These are phyloP conservation scores for Lordiphosa clarofinis DNA, from an alignment of 1,140 invertebrate genomes.

Conservation along the genomic window DNA sequence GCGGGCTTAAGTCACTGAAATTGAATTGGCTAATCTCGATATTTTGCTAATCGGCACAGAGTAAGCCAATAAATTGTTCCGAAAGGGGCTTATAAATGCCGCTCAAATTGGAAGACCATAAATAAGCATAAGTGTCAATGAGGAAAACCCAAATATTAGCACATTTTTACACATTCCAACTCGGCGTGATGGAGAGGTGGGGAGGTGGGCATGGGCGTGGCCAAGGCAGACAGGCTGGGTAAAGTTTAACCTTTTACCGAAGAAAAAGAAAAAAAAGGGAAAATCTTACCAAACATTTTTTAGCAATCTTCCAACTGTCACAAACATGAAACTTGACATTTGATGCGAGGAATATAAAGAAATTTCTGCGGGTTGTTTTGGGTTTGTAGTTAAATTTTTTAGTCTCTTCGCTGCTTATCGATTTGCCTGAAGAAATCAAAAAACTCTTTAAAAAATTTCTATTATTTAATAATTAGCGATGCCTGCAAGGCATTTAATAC, in stretches of 20 bases:
- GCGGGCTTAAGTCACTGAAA: slow-evolving; percentile 46
- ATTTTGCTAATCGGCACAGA: slow-evolving; percentile 70
- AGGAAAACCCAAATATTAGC: slow-evolving; percentile 31
- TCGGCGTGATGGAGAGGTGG: slow-evolving; percentile 5
- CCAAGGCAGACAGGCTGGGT: no score
- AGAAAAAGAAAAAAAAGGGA: slow-evolving; percentile 22
- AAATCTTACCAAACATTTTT: slow-evolving; percentile 37
- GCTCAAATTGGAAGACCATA: slow-evolving; percentile 45
- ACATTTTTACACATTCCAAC: slow-evolving; percentile 34
- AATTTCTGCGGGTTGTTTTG: no score
- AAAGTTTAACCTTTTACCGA: slow-evolving; percentile 37
- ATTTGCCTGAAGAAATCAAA: no score
- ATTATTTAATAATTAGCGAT: background rate
- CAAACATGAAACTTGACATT: slow-evolving; percentile 54
- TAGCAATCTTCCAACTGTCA: slow-evolving; percentile 61
- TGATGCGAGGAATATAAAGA: slow-evolving; percentile 15
- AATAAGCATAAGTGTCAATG: slow-evolving; percentile 74
- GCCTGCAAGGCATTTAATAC: background rate
- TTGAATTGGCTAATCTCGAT: slow-evolving; percentile 64
- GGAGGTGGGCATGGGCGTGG: background rate
- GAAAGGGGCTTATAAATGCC: slow-evolving; percentile 54
- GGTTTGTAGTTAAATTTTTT: no score
- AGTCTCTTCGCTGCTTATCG: no score
- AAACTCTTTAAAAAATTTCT: no score
- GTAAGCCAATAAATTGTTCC: slow-evolving; percentile 61